A percentile compares a stretch with the other conserved stretches of the same genome.
Conservation (phyloP, 2,113 vertebrate species). For the Stegostoma tigrinum region DNA sequence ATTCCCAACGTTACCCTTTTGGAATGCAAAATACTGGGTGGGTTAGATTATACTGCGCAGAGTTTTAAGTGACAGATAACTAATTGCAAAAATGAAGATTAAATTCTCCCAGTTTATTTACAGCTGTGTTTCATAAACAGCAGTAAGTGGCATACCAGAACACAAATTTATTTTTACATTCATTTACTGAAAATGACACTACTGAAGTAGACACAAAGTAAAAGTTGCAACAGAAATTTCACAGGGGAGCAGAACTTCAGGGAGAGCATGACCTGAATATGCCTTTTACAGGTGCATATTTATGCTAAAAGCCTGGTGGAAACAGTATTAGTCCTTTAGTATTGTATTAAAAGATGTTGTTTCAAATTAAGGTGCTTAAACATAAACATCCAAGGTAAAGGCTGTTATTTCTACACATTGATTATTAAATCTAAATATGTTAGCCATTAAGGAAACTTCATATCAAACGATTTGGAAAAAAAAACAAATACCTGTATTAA, state of each 20-base stretch:
- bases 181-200: slow-evolving; percentile 54
- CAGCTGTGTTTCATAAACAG: slow-evolving; percentile 67
- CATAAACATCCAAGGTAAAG: slow-evolving; percentile 21
- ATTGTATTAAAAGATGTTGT: slow-evolving; percentile 43
- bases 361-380: slow-evolving; percentile 54
- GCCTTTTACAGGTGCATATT: slow-evolving; percentile 48
- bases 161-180: slow-evolving; percentile 62
- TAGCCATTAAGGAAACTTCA: slow-evolving; percentile 14
- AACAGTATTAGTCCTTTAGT: neutral
- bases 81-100: slow-evolving; percentile 47
- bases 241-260: neutral
- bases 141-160: slow-evolving; percentile 42
- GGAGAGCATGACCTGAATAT: neutral
- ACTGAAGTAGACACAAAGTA: slow-evolving; percentile 56
- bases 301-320: slow-evolving; percentile 52
- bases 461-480: slow-evolving; percentile 7
- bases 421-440: slow-evolving; percentile 16
- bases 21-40: neutral
- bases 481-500: slow-evolving; percentile 6
- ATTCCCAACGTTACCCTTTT: slow-evolving; percentile 25
- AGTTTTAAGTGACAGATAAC: slow-evolving; percentile 24
- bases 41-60: neutral
- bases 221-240: slow-evolving; percentile 46
- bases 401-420: neutral
- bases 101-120: slow-evolving; percentile 68